phyloP scores from a whole-genome alignment of 1,140 invertebrate genomes.

The Agraylea sexmaculata region DNA sequence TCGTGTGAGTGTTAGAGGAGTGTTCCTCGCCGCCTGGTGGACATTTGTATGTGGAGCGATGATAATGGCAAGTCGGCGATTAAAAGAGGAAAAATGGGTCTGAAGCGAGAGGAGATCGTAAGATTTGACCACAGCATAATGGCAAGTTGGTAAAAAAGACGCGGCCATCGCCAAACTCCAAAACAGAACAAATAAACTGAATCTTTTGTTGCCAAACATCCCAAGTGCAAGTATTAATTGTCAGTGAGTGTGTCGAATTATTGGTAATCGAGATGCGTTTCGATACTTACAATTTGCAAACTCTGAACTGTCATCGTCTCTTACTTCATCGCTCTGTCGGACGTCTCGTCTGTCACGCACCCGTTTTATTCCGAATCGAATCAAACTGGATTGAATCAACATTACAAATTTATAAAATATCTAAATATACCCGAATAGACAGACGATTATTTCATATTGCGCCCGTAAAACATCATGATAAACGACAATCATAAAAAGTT shows the following conservation, averaged over 20 bases:
- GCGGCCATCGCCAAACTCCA: neutral
- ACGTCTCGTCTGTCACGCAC: too few relatives aligned
- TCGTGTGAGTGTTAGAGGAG: constrained; percentile 1
- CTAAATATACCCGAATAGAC: too few relatives aligned
- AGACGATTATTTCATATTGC: too few relatives aligned
- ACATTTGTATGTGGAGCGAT: constrained; percentile 21
- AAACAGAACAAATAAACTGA: neutral
- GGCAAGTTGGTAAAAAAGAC: neutral
- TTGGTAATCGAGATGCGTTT: neutral
- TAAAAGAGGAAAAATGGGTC: constrained; percentile 19
- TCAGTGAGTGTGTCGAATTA: constrained; percentile 4
- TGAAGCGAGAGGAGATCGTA: neutral
- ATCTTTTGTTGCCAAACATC: neutral
- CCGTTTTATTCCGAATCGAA: too few relatives aligned
- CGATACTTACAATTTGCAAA: too few relatives aligned
- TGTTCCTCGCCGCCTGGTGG: constrained; percentile 14
- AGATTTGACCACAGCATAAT: neutral
- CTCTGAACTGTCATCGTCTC: too few relatives aligned
- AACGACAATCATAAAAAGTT: too few relatives aligned
- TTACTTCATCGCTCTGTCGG: too few relatives aligned
- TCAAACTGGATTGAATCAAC: too few relatives aligned
- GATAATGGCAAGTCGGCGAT: constrained; percentile 22
- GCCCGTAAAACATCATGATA: too few relatives aligned
- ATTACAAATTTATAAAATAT: too few relatives aligned
- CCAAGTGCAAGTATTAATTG: neutral